Percentiles rank a stretch among this genome's conserved stretches.
These are phyloP conservation scores for Hirtodrosophila alboralis DNA, from an alignment of 2,888 invertebrate species.

Conservation along the genomic window DNA sequence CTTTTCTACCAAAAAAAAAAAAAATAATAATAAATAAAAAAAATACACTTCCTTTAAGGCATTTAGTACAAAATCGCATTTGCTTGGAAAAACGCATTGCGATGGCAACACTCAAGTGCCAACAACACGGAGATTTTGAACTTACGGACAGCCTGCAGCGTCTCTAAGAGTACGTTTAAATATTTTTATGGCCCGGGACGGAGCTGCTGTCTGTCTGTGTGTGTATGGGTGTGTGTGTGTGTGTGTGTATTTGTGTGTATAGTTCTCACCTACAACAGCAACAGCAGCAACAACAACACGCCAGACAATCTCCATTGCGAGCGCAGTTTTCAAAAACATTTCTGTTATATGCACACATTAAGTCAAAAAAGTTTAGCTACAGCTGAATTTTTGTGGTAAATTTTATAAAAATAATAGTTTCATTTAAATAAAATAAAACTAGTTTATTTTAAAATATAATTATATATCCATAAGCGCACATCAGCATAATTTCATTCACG, in stretches of 20 bases:
- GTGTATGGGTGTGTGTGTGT: conserved; percentile 2
- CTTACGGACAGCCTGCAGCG: too few relatives aligned
- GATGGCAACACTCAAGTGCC: conserved; percentile 39
- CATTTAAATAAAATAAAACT: too few relatives aligned
- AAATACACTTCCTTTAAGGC: conserved; percentile 47
- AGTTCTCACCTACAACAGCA: conserved; percentile 62
- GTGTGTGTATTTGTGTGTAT: conserved; percentile 14
- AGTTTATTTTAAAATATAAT: too few relatives aligned
- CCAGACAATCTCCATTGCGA: conserved; percentile 33
- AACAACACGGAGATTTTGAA: background rate
- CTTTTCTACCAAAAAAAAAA: too few relatives aligned
- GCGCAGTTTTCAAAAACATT: conserved; percentile 22
- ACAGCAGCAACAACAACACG: conserved; percentile 12
- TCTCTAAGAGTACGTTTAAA: conserved; percentile 17
- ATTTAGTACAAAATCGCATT: conserved; percentile 11
- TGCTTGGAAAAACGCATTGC: conserved; percentile 17
- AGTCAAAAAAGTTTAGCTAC: background rate
- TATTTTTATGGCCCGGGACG: conserved; percentile 40
- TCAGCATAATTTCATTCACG: too few relatives aligned
- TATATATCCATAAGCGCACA: too few relatives aligned
- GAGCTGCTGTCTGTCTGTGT: conserved; percentile 17
- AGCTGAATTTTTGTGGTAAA: too few relatives aligned
- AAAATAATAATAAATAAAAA: too few relatives aligned
- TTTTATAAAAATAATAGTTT: too few relatives aligned
- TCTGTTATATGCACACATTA: conserved; percentile 8